A percentile compares a stretch with the other conserved stretches of the same genome.
Conservation (phyloP, 2,888 invertebrate genomes). For the Ctena decussata region DNA sequence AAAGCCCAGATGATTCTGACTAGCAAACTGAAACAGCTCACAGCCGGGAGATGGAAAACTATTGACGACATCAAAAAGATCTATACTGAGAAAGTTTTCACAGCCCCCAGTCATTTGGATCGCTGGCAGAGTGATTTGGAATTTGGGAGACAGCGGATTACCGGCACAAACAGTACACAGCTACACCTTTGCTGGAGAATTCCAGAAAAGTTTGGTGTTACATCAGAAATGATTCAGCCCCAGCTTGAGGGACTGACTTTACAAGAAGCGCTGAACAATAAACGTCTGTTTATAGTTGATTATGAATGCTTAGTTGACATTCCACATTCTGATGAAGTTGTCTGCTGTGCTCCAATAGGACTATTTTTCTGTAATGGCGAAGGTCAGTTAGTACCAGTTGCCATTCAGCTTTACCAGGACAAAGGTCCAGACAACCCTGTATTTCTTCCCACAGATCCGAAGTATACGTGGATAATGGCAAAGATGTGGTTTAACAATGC, state of each 20-base stretch:
- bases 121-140: slow-evolving; percentile 86
- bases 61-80: slow-evolving; percentile 84
- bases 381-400: slow-evolving; percentile 86
- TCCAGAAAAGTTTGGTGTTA: slow-evolving; percentile 86
- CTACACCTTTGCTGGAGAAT: slow-evolving; percentile 87
- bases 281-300: slow-evolving; percentile 87
- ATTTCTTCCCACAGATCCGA: slow-evolving; percentile 85
- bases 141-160: slow-evolving; percentile 87
- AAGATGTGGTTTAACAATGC: slow-evolving; percentile 87
- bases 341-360: slow-evolving; percentile 86
- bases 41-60: slow-evolving; percentile 85
- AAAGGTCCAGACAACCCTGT: slow-evolving; percentile 87
- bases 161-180: slow-evolving; percentile 87
- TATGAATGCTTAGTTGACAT: slow-evolving; percentile 80
- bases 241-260: slow-evolving; percentile 83
- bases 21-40: slow-evolving; percentile 79
- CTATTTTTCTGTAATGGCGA: slow-evolving; percentile 86
- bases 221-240: slow-evolving; percentile 82
- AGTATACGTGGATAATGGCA: slow-evolving; percentile 85
- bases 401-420: slow-evolving; percentile 85
- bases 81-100: slow-evolving; percentile 83
- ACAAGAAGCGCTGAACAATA: slow-evolving; percentile 83
- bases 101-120: no score
- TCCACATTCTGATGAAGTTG: no score
- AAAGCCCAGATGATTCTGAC: slow-evolving; percentile 82